Base-by-base conservation (phyloP, 23 tunicate species). In the Styela clava region DNA sequence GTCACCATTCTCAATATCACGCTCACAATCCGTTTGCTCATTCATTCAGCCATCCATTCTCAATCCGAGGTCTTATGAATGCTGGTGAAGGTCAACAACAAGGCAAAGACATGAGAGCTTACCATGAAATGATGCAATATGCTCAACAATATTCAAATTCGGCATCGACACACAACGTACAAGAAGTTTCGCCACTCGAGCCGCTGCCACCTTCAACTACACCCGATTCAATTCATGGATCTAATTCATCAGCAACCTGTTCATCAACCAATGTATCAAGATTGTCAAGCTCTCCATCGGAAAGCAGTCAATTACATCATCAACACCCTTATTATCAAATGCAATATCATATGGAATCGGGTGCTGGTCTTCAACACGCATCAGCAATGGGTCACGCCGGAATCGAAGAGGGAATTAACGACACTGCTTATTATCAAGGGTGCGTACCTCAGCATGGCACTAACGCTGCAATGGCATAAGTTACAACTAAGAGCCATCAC, bases 31-130 rank as follows among this genome's bases (percentile, higher is more conserved):
- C 90, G 26, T 92, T 87, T 34, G 90, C 85, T 21, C 86, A 85
- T 72, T 84, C 97, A 16, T 91, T 91, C 83, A 88, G 92, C 2
- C 97, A 92, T 65, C 97, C 97, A 9, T 92, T 92, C 79, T 92
- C 97, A 16, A 92, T 92, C 20, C 83, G 88, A 61, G 84, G 97
- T 51, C 34, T 92, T 3, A 92, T 92, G 91, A 86, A 87, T 78
- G 97, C 74, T 22, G 84, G 91, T 65, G 97, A 91, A 19, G 87
- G 67, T 34, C 87, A 88, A 64, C 86, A 83, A 22, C 89, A 82
- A 69, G 34, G 80, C 16, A 91, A 91, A 62, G 90, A 91, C 74
- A 35, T 91, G 83, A 83, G 97, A 35, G 97, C 97, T 36, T 91
- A 91, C 77, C 97, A 91, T 32, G 95, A 89, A 68, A 87, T 87